A percentile compares a stretch with the other conserved stretches of the same genome.
These are phyloP conservation scores for Kryptolebias ocellatus DNA, from an alignment of 2,797 vertebrate species.

Conservation along the genomic window DNA sequence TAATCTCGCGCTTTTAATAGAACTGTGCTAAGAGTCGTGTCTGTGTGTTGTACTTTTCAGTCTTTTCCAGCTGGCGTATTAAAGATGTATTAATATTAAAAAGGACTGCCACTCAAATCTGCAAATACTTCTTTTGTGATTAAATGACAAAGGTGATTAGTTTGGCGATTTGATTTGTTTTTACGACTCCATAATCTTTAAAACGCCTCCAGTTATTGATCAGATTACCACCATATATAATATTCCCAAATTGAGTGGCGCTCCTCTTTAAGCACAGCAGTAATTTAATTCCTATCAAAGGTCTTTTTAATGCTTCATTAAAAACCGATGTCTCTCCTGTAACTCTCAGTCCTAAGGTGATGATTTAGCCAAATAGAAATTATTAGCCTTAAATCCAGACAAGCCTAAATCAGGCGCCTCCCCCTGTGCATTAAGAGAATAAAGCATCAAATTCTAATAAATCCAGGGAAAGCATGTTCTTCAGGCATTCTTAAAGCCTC, in stretches of 20 bases:
- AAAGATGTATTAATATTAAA: constrained; percentile 51
- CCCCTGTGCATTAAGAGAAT: constrained; percentile 54
- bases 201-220: neutral
- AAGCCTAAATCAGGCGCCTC: constrained; percentile 64
- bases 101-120: constrained; percentile 63
- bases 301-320: constrained; percentile 16
- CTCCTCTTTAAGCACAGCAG: constrained; percentile 55
- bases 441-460: constrained; percentile 43
- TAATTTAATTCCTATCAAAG: constrained; percentile 24
- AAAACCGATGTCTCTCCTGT: constrained; percentile 60
- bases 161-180: neutral
- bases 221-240: neutral
- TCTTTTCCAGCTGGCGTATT: constrained; percentile 57
- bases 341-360: constrained; percentile 43
- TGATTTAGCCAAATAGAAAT: constrained; percentile 68
- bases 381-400: constrained; percentile 73
- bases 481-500: constrained; percentile 16
- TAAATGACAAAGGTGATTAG: neutral
- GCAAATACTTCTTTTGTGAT: neutral
- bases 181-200: neutral
- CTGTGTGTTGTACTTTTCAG: constrained; percentile 65
- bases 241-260: constrained; percentile 50
- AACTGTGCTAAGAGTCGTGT: constrained; percentile 64
- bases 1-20: constrained; percentile 73
- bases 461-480: constrained; percentile 66